Conservation (phyloP, 2,113 vertebrate species). For the Triplophysa tibetana region DNA sequence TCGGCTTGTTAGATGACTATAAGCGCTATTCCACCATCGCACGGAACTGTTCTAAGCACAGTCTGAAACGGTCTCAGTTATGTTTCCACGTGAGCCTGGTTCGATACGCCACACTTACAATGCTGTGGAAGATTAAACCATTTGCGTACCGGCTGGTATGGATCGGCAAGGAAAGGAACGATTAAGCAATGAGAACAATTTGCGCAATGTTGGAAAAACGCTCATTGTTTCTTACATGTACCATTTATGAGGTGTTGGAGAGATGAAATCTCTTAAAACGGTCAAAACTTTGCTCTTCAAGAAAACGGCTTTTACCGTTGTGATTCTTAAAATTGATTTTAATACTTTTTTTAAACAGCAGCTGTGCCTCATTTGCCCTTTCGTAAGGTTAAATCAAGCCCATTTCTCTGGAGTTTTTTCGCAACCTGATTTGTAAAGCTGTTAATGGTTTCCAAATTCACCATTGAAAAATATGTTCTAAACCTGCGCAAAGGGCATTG, state of each 20-base stretch:
- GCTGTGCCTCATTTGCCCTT: constrained; percentile 36
- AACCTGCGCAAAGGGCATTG: constrained; percentile 48
- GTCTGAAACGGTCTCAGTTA: too few species aligned
- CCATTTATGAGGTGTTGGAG: background rate
- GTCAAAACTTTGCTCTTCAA: background rate
- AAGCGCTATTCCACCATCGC: too few species aligned
- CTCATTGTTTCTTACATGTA: background rate
- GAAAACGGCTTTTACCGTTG: background rate
- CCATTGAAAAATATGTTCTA: background rate
- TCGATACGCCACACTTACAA: too few species aligned
- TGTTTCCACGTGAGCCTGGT: too few species aligned
- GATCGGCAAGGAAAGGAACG: too few species aligned
- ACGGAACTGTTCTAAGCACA: too few species aligned
- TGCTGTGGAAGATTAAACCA: too few species aligned
- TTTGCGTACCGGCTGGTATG: too few species aligned
- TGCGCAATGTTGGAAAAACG: too few species aligned
- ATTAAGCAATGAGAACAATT: too few species aligned
- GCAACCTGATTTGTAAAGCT: constrained; percentile 4
- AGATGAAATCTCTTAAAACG: background rate
- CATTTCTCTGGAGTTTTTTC: constrained; percentile 5
- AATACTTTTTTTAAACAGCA: constrained; percentile 27
- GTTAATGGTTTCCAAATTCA: constrained; percentile 16
- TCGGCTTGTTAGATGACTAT: background rate
- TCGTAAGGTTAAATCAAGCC: constrained; percentile 19
- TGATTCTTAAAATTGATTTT: constrained; percentile 30